A percentile compares a stretch with the other conserved stretches of the same genome.
These are phyloP conservation scores for Bradypodion ventrale DNA, from an alignment of 2,797 vertebrate genomes.

Conservation along the genomic window DNA sequence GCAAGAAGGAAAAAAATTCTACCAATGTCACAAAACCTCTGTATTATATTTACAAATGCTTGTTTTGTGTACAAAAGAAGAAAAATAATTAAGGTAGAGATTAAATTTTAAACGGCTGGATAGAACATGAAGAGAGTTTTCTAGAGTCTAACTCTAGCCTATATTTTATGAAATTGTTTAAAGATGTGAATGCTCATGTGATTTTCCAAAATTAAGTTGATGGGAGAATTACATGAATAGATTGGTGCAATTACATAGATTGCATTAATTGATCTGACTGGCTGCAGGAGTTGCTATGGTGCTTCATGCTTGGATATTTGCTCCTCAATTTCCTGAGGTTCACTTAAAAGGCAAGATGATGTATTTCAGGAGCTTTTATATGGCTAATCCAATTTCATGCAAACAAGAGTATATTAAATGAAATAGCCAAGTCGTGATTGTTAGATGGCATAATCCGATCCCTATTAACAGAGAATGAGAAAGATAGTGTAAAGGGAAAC, in stretches of 20 bases:
- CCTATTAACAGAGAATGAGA: slow-evolving; percentile 23
- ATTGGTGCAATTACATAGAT: slow-evolving; percentile 3
- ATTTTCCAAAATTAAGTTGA: slow-evolving; percentile 41
- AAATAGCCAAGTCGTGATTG: slow-evolving; percentile 31
- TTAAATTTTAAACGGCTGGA: neutral
- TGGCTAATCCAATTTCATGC: slow-evolving; percentile 58
- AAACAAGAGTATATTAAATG: slow-evolving; percentile 59
- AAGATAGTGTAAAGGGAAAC: slow-evolving; percentile 22
- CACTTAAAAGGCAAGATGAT: slow-evolving; percentile 53
- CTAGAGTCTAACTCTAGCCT: too few species aligned
- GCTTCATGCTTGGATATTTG: slow-evolving; percentile 57
- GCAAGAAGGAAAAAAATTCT: neutral
- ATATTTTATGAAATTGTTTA: neutral
- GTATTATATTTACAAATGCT: neutral
- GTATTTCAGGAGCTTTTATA: slow-evolving; percentile 53
- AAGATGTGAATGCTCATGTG: neutral
- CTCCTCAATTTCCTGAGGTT: slow-evolving; percentile 46
- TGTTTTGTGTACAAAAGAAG: neutral
- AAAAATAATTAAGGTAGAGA: neutral
- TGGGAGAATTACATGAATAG: slow-evolving; percentile 34
- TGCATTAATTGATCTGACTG: slow-evolving; percentile 20
- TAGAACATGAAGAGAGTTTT: neutral
- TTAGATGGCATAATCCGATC: slow-evolving; percentile 39
- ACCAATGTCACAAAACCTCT: neutral
- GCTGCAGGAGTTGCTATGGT: slow-evolving; percentile 47